Percentiles rank a stretch among this genome's conserved stretches.
These are phyloP conservation scores for Zhuqinia jingwanae DNA, from an alignment of 2,888 invertebrate genomes.

Conservation along the genomic window DNA sequence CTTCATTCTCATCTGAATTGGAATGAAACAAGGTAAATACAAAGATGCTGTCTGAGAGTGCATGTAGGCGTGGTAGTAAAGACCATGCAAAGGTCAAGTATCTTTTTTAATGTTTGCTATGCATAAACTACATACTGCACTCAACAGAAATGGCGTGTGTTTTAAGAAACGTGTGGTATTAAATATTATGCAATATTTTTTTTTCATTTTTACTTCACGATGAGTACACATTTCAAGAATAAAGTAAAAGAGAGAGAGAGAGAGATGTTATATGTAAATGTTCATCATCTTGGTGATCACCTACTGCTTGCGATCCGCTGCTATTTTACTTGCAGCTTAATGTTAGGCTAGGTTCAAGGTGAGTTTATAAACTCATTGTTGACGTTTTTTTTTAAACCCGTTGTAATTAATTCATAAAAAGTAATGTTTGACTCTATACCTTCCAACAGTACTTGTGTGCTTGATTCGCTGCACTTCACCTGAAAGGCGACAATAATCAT, in stretches of 20 bases:
- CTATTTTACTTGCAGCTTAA: not conserved
- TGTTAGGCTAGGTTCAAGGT: slow-evolving; percentile 24
- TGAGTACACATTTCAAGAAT: not conserved
- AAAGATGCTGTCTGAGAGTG: slow-evolving; percentile 30
- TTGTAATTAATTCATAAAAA: not conserved
- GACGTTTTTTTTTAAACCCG: not conserved
- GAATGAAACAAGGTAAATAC: slow-evolving; percentile 34
- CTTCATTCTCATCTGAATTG: slow-evolving; percentile 31
- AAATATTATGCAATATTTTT: not conserved
- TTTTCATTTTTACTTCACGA: not conserved
- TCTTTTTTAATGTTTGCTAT: not conserved
- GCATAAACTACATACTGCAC: not conserved
- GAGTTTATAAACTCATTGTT: not conserved
- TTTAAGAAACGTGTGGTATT: not conserved
- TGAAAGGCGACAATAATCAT: not conserved
- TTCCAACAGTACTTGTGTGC: too few relatives aligned
- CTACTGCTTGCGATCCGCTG: not conserved
- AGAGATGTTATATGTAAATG: not conserved
- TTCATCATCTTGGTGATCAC: not conserved
- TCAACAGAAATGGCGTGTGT: too few relatives aligned
- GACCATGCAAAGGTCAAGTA: slow-evolving; percentile 55
- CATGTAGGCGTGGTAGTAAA: slow-evolving; percentile 4
- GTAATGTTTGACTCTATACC: too few relatives aligned
- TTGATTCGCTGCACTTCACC: not conserved
- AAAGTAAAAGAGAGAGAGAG: not conserved